Percentiles rank a stretch among this genome's conserved stretches.
phyloP scores from a whole-genome alignment of 1,140 invertebrate species.

The Achatina immaculata region DNA sequence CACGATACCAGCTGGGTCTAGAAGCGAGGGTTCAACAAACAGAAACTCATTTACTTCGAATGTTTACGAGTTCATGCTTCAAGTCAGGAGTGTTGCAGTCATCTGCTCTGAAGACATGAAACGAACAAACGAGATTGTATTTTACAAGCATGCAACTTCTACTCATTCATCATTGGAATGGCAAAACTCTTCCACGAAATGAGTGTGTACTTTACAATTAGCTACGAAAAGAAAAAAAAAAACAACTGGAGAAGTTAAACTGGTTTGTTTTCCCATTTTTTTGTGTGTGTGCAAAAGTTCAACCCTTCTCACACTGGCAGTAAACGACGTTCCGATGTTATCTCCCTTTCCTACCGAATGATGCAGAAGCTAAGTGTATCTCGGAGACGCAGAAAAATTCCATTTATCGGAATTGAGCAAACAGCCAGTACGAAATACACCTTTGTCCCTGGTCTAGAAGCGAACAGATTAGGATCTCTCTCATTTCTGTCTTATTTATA shows the following conservation, averaged over 20 bases:
- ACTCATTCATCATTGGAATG: neutral
- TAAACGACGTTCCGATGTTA: neutral
- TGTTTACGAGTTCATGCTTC: too few relatives aligned
- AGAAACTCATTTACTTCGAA: too few relatives aligned
- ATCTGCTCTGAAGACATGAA: neutral
- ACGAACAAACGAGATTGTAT: neutral
- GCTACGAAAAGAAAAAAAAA: neutral
- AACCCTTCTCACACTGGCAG: neutral
- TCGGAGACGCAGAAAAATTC: neutral
- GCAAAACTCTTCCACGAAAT: neutral
- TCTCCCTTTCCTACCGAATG: neutral
- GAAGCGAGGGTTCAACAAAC: too few relatives aligned
- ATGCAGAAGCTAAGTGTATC: neutral
- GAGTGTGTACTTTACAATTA: too few relatives aligned
- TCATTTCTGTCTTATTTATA: neutral
- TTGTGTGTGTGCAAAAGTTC: neutral
- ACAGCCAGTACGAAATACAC: neutral
- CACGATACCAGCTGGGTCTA: too few relatives aligned
- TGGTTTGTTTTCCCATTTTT: neutral
- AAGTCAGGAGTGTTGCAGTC: too few relatives aligned
- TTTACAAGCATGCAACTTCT: neutral
- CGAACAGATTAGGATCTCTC: neutral
- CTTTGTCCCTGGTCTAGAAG: neutral
- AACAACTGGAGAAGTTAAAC: neutral
- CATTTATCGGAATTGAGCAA: neutral